phyloP scores from a whole-genome alignment of 2,888 invertebrate species.

The Adineta ricciae region DNA sequence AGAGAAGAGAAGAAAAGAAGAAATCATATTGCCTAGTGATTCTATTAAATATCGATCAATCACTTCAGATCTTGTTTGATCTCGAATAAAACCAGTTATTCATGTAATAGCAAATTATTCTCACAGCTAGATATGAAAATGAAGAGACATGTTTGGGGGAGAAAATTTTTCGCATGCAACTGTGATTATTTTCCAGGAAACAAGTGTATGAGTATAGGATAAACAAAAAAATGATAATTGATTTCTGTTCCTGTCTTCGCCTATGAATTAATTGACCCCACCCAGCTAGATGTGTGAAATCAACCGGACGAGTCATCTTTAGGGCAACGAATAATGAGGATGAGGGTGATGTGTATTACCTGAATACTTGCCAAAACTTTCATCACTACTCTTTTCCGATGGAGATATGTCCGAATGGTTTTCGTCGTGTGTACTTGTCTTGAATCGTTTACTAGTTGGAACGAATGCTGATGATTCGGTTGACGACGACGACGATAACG shows the following conservation, averaged over 20 bases:
- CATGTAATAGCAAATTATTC: background rate
- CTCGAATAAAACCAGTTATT: slow-evolving; percentile 7
- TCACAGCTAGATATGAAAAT: background rate
- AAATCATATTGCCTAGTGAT: background rate
- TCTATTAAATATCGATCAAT: slow-evolving; percentile 21
- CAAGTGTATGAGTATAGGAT: too few relatives aligned
- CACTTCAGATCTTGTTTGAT: slow-evolving; percentile 13
- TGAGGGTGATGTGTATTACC: too few relatives aligned
- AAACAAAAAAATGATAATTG: too few relatives aligned
- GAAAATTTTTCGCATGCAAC: too few relatives aligned
- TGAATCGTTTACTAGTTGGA: background rate
- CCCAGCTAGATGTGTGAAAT: too few relatives aligned
- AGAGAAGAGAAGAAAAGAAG: background rate
- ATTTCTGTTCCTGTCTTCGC: too few relatives aligned
- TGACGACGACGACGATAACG: background rate
- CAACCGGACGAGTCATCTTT: too few relatives aligned
- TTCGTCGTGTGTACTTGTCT: background rate
- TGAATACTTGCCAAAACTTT: background rate
- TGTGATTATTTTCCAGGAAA: too few relatives aligned
- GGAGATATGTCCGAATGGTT: background rate
- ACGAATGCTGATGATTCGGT: background rate
- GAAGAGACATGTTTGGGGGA: too few relatives aligned
- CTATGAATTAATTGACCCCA: too few relatives aligned
- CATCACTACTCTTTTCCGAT: background rate
- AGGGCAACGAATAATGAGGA: too few relatives aligned